Conservation (phyloP, 1,140 invertebrate genomes). For the Phthorimaea operculella region DNA sequence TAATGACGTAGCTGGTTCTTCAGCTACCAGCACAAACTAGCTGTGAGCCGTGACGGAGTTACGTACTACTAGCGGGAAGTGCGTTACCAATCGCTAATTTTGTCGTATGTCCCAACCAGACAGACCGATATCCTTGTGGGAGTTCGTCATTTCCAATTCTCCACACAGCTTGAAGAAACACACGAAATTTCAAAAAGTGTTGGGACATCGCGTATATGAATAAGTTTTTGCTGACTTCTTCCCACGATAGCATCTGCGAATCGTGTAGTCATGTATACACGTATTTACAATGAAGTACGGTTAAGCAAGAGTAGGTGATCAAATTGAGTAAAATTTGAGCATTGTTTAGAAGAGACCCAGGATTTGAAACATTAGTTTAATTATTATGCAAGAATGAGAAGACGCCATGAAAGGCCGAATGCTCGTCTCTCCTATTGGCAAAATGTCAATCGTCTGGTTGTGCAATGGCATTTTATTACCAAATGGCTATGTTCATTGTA, state of each 20-base stretch:
- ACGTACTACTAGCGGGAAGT: constrained; percentile 10
- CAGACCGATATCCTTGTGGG: not conserved
- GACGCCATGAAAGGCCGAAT: constrained; percentile 25
- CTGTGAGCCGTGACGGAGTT: constrained; percentile 8
- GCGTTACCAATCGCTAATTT: not conserved
- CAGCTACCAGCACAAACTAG: not conserved
- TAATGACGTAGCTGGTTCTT: not conserved
- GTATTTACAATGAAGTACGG: too few relatives aligned
- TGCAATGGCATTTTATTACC: constrained; percentile 46
- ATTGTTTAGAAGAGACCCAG: too few relatives aligned
- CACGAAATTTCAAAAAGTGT: too few relatives aligned
- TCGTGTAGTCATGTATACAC: too few relatives aligned
- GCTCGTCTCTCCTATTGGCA: constrained; percentile 28
- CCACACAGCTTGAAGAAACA: not conserved
- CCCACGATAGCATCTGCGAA: too few relatives aligned
- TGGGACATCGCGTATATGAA: too few relatives aligned
- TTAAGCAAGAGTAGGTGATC: too few relatives aligned
- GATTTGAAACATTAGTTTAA: not conserved
- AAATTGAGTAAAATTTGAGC: too few relatives aligned
- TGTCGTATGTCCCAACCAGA: not conserved
- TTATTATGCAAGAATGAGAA: constrained; percentile 27
- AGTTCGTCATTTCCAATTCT: not conserved
- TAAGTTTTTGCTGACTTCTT: too few relatives aligned
- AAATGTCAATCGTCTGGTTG: constrained; percentile 49
- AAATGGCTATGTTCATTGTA: constrained; percentile 39